Conservation (phyloP, 2,888 invertebrate species). For the Drosophila helvetica region DNA sequence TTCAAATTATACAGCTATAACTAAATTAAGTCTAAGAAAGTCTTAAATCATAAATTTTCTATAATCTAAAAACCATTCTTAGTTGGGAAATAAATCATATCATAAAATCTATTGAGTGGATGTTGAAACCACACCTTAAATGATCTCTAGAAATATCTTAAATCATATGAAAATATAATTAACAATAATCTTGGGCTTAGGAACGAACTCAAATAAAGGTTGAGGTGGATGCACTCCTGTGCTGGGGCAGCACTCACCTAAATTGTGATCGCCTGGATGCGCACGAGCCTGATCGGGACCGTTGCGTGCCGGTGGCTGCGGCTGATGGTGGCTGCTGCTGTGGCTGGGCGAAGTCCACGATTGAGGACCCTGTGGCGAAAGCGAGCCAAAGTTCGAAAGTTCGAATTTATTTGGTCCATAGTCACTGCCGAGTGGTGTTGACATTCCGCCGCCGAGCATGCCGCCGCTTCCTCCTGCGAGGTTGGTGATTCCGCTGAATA, state of each 20-base stretch:
- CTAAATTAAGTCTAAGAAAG: constrained; percentile 27
- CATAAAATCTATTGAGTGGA: background rate
- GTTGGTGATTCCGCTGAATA: constrained; percentile 84
- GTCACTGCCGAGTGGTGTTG: constrained; percentile 83
- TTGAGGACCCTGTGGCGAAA: constrained; percentile 83
- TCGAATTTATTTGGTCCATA: constrained; percentile 84
- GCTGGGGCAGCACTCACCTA: constrained; percentile 74
- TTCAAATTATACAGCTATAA: constrained; percentile 29
- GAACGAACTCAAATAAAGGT: background rate
- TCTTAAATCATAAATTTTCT: background rate
- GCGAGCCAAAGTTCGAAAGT: too few species aligned
- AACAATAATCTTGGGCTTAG: constrained; percentile 7
- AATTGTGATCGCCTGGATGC: constrained; percentile 84
- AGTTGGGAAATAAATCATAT: too few species aligned
- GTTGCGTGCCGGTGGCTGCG: constrained; percentile 71
- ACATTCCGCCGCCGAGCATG: constrained; percentile 81
- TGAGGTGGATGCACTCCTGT: background rate
- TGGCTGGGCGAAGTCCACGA: constrained; percentile 84
- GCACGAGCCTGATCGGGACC: constrained; percentile 84
- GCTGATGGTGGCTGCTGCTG: constrained; percentile 81
- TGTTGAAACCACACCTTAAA: background rate
- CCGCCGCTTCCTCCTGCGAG: constrained; percentile 78
- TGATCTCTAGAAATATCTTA: constrained; percentile 12
- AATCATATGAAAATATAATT: background rate
- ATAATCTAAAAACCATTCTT: background rate